Evolutionary conservation across 2,797 vertebrate species (phyloP).

Genomic region (Brachymystax lenok): DNA sequence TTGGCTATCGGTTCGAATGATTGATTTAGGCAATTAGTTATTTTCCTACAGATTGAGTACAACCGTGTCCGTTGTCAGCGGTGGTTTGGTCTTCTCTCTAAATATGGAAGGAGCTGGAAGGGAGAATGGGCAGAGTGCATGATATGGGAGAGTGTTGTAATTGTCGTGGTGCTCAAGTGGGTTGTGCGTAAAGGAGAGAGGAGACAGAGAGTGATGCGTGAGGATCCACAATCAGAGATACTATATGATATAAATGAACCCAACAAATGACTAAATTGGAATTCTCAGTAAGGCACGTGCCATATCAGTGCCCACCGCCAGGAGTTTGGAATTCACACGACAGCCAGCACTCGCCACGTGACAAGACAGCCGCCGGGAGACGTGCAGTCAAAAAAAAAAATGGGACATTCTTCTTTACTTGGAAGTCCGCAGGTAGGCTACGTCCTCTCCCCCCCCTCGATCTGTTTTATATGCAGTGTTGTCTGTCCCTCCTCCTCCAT

Average conservation of each 20-base stretch:
- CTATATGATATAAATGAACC: neutral
- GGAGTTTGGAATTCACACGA: constrained; percentile 35
- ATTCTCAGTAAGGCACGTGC: constrained; percentile 14
- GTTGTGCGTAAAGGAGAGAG: neutral
- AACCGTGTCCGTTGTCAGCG: neutral
- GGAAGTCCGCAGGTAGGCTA: constrained; percentile 22
- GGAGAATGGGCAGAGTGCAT: neutral
- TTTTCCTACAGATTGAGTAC: neutral
- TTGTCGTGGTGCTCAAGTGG: neutral
- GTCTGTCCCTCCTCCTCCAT: neutral
- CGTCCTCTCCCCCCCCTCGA: neutral
- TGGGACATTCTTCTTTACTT: constrained; percentile 20
- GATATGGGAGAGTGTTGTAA: neutral
- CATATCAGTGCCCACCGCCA: constrained; percentile 25
- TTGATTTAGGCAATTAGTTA: neutral
- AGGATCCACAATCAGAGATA: neutral
- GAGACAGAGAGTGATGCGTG: neutral
- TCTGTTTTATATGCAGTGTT: neutral
- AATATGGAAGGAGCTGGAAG: neutral
- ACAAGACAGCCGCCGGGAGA: constrained; percentile 19
- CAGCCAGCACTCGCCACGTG: constrained; percentile 36
- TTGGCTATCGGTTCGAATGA: neutral
- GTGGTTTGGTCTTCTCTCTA: neutral
- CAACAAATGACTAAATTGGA: constrained; percentile 15
- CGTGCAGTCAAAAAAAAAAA: constrained; percentile 19